phyloP scores from a whole-genome alignment of 2,888 invertebrate genomes.

The Phortica okadai region DNA sequence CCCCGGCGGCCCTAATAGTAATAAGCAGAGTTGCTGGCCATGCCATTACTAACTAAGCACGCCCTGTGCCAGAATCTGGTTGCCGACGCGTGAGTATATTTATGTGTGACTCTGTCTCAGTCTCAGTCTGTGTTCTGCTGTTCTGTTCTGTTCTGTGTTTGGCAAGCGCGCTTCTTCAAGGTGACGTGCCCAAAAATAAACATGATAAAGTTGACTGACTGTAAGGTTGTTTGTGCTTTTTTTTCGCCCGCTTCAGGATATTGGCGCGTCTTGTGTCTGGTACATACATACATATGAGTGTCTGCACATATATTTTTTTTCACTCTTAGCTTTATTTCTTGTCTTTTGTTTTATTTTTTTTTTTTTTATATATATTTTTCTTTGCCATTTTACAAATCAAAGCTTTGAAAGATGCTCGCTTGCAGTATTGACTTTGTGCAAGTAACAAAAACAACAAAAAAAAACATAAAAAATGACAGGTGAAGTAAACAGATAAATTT shows the following conservation, averaged over 20 bases:
- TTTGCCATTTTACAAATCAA: slow-evolving; percentile 2
- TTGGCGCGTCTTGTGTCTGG: not conserved
- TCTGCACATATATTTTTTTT: not conserved
- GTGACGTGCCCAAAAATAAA: slow-evolving; percentile 24
- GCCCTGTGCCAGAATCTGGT: too few species aligned
- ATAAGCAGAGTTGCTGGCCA: too few species aligned
- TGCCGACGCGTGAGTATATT: not conserved
- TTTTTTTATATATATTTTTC: not conserved
- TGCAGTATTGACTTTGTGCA: not conserved
- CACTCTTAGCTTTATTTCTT: not conserved
- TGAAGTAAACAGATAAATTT: too few species aligned
- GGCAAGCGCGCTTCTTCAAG: not conserved
- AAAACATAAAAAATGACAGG: too few species aligned
- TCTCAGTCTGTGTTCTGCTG: not conserved
- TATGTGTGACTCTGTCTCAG: not conserved
- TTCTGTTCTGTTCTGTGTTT: slow-evolving; percentile 2
- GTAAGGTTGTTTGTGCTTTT: not conserved
- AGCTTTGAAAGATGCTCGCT: not conserved
- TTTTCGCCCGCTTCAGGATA: slow-evolving; percentile 13
- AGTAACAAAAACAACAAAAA: too few species aligned
- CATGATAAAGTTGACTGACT: slow-evolving; percentile 19
- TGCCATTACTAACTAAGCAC: too few species aligned
- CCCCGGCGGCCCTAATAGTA: not conserved
- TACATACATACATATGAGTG: not conserved
- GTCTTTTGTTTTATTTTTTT: not conserved